Conservation (phyloP, 2,888 invertebrate genomes). For the Tyria jacobaeae region DNA sequence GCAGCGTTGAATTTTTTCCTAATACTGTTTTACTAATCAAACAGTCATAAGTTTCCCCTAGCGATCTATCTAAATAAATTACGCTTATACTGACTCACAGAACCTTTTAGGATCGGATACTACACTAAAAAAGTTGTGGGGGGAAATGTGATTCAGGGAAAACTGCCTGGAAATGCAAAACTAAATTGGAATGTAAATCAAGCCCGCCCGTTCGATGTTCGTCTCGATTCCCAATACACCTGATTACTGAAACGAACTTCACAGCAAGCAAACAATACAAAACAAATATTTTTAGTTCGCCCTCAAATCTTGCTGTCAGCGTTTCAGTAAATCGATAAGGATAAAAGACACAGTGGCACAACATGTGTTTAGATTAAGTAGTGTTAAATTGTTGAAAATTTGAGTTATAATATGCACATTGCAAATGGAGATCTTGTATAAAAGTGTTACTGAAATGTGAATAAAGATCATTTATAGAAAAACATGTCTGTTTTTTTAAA, state of each 20-base stretch:
- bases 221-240: constrained; percentile 70
- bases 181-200: constrained; percentile 81
- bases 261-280: constrained; percentile 55
- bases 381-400: not conserved
- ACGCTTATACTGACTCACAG: constrained; percentile 27
- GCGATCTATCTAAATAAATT: constrained; percentile 32
- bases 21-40: constrained; percentile 36
- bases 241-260: constrained; percentile 71
- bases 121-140: constrained; percentile 47
- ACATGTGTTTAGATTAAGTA: not conserved
- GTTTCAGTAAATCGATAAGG: constrained; percentile 11
- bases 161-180: constrained; percentile 72
- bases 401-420: not conserved
- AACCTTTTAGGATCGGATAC: constrained; percentile 38
- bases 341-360: not conserved
- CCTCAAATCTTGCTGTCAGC: constrained; percentile 31
- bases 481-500: too few relatives aligned
- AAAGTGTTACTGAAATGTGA: too few relatives aligned
- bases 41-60: constrained; percentile 33
- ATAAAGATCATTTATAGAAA: too few relatives aligned
- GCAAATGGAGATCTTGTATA: too few relatives aligned
- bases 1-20: constrained; percentile 35
- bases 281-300: constrained; percentile 46
- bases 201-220: constrained; percentile 74
- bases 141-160: constrained; percentile 58